Evolutionary conservation across 92 coral and sea anemone species (phyloP), one percentile per base, ranked within the genome.

Genomic region (Bergia sp.): DNA sequence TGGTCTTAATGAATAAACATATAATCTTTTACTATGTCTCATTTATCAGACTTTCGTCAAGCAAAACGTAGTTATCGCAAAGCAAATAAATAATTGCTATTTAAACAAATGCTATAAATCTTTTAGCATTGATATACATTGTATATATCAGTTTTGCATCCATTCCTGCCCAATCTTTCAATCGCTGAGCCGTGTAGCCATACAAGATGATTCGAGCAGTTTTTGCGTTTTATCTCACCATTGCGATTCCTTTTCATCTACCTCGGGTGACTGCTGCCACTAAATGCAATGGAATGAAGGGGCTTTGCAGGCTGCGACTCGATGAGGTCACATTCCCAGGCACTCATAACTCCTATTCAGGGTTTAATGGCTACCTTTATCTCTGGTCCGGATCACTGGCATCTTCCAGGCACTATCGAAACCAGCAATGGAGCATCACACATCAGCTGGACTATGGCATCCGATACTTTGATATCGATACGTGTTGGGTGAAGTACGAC

Each of bases 391-490:
- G 87, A 3, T 15, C 78, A 1, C 84, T 73, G 16, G 95, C 93
- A 10, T 37, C 81, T 15, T 76, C 89, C 3, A 88, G 86, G 57
- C 86, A 81, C 50, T 93, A 91, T 65, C 91, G 95, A 65, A 93
- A 91, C 76, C 95, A 93, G 29, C 86, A 79, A 0, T 82, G 77
- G 77, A 91, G 92, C 69, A 88, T 88, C 71, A 86, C 93, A 5
- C 64, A 40, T 13, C 95, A 93, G 69, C 85, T 93, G 15, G 90
- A 91, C 38, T 65, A 55, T 40, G 95, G 95, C 16, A 89, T 93
- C 77, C 89, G 95, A 11, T 93, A 93, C 80, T 81, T 93, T 61
- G 95, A 93, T 76, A 89, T 93, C 4, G 95, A 93, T 89, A 93
- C 95, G 36, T 93, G 92, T 49, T 91, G 73, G 74, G 92, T 85